Evolutionary conservation across 2,113 vertebrate genomes (phyloP).

Genomic region (Megalops atlanticus): DNA sequence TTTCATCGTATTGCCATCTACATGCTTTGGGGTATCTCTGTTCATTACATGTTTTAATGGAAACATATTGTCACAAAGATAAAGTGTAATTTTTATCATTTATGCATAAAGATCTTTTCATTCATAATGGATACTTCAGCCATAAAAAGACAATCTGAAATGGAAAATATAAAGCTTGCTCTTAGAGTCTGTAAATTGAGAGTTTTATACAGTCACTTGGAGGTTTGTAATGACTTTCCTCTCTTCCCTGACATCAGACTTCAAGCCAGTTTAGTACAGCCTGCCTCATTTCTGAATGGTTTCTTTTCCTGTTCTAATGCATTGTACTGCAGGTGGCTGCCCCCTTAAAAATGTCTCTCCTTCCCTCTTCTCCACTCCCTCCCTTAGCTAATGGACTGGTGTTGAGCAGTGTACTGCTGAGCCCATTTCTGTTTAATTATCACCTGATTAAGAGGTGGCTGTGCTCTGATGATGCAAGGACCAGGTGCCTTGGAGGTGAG

Average conservation of each 20-base stretch:
- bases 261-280: neutral
- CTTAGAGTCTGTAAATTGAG: slow-evolving; percentile 40
- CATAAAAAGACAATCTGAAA: slow-evolving; percentile 34
- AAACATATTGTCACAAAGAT: slow-evolving; percentile 49
- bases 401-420: neutral
- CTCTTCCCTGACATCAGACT: neutral
- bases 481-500: neutral
- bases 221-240: neutral
- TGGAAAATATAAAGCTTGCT: slow-evolving; percentile 35
- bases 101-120: slow-evolving; percentile 50
- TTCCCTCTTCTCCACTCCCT: neutral
- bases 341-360: too few relatives aligned
- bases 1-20: slow-evolving; percentile 50
- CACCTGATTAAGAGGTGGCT: slow-evolving; percentile 31
- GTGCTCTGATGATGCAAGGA: slow-evolving; percentile 25
- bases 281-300: neutral
- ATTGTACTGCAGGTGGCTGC: too few relatives aligned
- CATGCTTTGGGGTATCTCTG: slow-evolving; percentile 47
- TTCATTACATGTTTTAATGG: slow-evolving; percentile 46
- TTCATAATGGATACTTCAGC: slow-evolving; percentile 45
- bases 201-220: neutral
- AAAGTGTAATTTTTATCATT: slow-evolving; percentile 51
- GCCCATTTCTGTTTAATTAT: slow-evolving; percentile 37
- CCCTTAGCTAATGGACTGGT: slow-evolving; percentile 3
- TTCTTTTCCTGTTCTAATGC: neutral